Conservation (phyloP, 2,888 invertebrate genomes). For the Amiota minor region DNA sequence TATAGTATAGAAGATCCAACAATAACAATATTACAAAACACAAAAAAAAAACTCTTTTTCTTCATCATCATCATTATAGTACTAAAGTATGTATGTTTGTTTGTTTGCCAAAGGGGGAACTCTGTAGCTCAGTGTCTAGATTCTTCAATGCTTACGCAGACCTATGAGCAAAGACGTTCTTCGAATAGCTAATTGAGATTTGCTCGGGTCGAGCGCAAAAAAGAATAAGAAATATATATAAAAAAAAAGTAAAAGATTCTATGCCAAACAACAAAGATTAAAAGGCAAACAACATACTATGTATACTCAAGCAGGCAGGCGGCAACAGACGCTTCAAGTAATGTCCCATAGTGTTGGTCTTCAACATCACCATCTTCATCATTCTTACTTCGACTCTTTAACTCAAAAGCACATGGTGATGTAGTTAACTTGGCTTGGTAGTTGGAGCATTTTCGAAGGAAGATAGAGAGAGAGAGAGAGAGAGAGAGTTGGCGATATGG, state of each 20-base stretch:
- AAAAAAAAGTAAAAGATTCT: neutral
- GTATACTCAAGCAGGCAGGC: neutral
- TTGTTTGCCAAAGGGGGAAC: too few relatives aligned
- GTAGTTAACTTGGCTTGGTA: constrained; percentile 8
- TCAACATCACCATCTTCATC: too few relatives aligned
- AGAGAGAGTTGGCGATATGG: neutral
- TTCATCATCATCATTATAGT: too few relatives aligned
- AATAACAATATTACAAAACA: too few relatives aligned
- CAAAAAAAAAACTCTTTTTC: too few relatives aligned
- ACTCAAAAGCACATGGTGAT: neutral
- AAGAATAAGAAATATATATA: neutral
- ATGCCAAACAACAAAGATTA: constrained; percentile 12
- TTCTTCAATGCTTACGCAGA: constrained; percentile 21
- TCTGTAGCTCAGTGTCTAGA: too few relatives aligned
- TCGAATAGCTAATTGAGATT: constrained; percentile 63
- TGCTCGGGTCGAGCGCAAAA: constrained; percentile 11
- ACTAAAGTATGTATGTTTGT: neutral
- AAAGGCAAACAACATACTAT: neutral
- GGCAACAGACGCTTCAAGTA: neutral
- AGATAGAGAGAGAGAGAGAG: neutral
- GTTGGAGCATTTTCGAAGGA: neutral
- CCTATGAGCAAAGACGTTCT: constrained; percentile 47
- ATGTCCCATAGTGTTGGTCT: too few relatives aligned
- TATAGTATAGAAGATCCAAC: too few relatives aligned
- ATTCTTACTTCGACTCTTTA: too few relatives aligned